These are phyloP conservation scores for Podabrus alpinus DNA, from an alignment of 2,888 invertebrate species.

Conservation along the genomic window DNA sequence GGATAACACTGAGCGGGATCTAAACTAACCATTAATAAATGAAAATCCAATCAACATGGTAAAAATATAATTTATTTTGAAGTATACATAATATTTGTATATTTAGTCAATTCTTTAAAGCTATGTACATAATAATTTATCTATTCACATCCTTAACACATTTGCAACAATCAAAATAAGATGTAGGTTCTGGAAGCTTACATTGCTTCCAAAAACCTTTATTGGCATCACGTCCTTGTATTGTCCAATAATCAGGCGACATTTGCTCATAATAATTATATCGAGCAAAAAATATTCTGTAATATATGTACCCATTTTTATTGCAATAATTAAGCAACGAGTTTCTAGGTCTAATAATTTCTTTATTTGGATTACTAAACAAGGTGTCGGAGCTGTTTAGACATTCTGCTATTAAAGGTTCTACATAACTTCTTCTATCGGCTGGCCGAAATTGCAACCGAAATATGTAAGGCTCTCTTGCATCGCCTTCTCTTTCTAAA, in stretches of 20 bases:
- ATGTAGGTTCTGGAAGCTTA: neutral
- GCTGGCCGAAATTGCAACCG: neutral
- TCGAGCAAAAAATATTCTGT: neutral
- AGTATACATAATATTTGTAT: neutral
- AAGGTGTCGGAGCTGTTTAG: neutral
- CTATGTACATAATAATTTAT: neutral
- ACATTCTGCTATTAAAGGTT: neutral
- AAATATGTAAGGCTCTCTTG: neutral
- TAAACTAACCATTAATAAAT: too few relatives aligned
- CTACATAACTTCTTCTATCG: neutral
- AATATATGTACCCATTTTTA: neutral
- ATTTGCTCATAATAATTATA: fast-evolving
- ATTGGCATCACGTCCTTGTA: neutral
- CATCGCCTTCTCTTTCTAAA: neutral
- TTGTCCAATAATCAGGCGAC: neutral
- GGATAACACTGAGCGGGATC: too few relatives aligned
- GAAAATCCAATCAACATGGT: neutral
- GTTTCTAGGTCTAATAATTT: neutral
- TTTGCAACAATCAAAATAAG: neutral
- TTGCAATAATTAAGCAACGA: neutral
- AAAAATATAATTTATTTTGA: neutral
- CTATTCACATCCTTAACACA: neutral
- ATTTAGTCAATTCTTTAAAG: neutral
- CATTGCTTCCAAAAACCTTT: neutral
- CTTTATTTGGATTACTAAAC: neutral